phyloP scores from a whole-genome alignment of 2,113 vertebrate genomes.

The Urocolius indicus region DNA sequence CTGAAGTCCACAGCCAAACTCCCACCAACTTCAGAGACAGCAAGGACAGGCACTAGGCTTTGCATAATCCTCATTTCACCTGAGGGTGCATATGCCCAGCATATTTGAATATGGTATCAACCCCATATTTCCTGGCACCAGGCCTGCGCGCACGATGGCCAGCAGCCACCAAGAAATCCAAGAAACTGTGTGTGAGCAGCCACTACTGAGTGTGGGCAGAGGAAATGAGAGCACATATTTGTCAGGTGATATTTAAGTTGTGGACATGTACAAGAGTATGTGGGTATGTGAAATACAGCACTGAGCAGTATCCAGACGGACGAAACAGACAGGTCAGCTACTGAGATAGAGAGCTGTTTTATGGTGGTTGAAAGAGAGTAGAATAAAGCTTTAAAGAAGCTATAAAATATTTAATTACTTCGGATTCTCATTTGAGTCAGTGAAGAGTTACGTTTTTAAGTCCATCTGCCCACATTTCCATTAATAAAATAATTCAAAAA shows the following conservation, averaged over 20 bases:
- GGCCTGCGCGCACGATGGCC: not conserved
- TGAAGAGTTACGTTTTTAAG: not conserved
- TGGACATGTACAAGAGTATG: accelerated
- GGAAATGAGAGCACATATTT: accelerated
- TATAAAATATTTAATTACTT: conserved; percentile 44
- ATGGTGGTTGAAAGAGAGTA: not conserved
- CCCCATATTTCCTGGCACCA: not conserved
- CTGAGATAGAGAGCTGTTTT: not conserved
- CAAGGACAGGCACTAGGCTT: not conserved
- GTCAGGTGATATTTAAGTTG: not conserved
- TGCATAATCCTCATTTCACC: not conserved
- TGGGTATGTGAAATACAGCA: accelerated
- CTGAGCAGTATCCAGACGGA: not conserved
- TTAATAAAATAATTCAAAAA: conserved; percentile 42
- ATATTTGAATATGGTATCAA: too few species aligned
- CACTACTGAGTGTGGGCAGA: accelerated
- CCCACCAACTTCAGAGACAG: accelerated
- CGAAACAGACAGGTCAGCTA: not conserved
- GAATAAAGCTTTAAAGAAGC: not conserved
- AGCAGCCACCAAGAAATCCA: not conserved
- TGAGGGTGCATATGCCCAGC: accelerated
- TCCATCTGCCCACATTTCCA: conserved; percentile 34
- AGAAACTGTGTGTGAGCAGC: not conserved
- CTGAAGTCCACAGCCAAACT: not conserved
- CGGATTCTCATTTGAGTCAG: not conserved